Evolutionary conservation across 1,140 invertebrate species (phyloP), one percentile per base, ranked within the genome.

Genomic region (Drosophila busckii): DNA sequence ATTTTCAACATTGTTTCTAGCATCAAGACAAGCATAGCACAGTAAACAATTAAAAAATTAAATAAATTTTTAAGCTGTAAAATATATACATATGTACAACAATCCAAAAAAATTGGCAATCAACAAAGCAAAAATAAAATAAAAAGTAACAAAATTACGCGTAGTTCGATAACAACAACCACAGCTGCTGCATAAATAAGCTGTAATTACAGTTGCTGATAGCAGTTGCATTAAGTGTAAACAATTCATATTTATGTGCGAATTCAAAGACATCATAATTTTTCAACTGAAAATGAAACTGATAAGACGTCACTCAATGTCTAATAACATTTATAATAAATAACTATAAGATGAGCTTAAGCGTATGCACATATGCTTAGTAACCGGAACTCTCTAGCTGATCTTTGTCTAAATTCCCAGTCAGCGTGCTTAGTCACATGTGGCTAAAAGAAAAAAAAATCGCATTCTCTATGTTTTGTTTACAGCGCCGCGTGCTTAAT

Each of bases 51-150:
- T 17, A 19, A n/a, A 59, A 59, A 59, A 59, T 60, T 46, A 42
- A 59, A 37, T 59, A 60, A 60, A 60, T n/a, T n/a, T n/a, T n/a
- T n/a, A n/a, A n/a, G n/a, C n/a, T n/a, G n/a, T n/a, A n/a, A n/a
- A n/a, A n/a, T n/a, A n/a, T n/a, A n/a, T n/a, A n/a, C n/a, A n/a
- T 54, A 60, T 16, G 59, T 29, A 25, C 40, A 8, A 19, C 5
- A 25, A 5, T 17, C 20, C 17, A 22, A 37, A 42, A n/a, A n/a
- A n/a, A n/a, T n/a, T 42, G 6, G 9, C 37, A 20, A 25, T 37
- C 40, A 65, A 45, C 70, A 50, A 62, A 70, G 52, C 45, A 15
- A 28, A 68, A 65, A 65, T 80, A 82, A 82, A 73, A 82, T 78
- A 45, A 46, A 68, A 32, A 15, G n/a, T n/a, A n/a, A n/a, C n/a